Evolutionary conservation across 2,797 vertebrate genomes (phyloP), one percentile per base, ranked within the genome.

Genomic region (Euphonia xanthogaster): DNA sequence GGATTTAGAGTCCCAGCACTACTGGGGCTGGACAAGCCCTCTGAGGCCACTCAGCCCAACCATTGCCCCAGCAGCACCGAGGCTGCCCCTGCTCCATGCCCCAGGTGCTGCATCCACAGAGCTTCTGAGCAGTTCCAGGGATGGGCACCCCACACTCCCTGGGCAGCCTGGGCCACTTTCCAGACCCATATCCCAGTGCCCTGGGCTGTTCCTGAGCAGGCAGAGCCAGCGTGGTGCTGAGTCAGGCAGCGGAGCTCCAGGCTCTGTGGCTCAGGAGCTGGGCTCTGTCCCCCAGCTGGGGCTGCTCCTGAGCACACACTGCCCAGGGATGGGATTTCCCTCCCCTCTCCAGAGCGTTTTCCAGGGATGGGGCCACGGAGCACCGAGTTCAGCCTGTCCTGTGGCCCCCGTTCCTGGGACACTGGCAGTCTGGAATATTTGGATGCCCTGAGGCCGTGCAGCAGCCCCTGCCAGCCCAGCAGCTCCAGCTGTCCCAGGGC

Each of bases 341-440:
- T 57, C 55, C 39, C 12, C 0, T 5, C 35, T 37, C 47, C 4
- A 21, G 20, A 39, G 53, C 1, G 0, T 45, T 42, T 47, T 7
- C 50, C 27, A 5, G 71, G 31, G 31, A 3, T 8, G 62, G 31
- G 44, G 1, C 30, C 4, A 1, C 1, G 2, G 57, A 23, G 62
- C 4, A 31, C 39, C 0, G 0, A 8, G 33, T 4, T 28, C 62
- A 30, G 77, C n/a, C n/a, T 13, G 15, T 45, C 25, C 9, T 3
- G 25, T 3, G 42, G 33, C 19, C 51, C 50, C 50, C 4, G 0
- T 31, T 72, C 31, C 47, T 4, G 28, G 5, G 39, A 1, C 33
- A 2, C 78, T 35, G 66, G 25, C 7, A 9, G 7, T 27, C 40
- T 33, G 79, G 39, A 11, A 2, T 21, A 7, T 33, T 14, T 7